These are phyloP conservation scores for Troides aeacus DNA, from an alignment of 2,888 invertebrate species.

Conservation along the genomic window DNA sequence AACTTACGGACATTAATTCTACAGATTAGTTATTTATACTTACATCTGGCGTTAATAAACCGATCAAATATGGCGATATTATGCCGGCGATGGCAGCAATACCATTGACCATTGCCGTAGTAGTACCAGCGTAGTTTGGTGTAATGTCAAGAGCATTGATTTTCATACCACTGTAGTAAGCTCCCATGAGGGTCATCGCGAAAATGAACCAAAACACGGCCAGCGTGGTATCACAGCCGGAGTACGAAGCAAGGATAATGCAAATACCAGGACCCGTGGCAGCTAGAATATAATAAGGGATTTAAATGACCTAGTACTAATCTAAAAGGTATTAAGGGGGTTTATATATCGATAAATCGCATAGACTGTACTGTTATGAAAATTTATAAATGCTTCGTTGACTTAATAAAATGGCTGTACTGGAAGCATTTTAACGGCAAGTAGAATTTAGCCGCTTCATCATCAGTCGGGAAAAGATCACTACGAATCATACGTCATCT, in stretches of 20 bases:
- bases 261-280: conserved; percentile 84
- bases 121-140: conserved; percentile 83
- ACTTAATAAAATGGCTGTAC: too few species aligned
- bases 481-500: too few species aligned
- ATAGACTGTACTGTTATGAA: too few species aligned
- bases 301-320: not conserved
- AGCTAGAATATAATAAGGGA: conserved; percentile 61
- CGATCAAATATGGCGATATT: conserved; percentile 81
- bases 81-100: conserved; percentile 83
- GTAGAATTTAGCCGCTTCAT: too few species aligned
- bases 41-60: conserved; percentile 81
- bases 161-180: conserved; percentile 85
- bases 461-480: too few species aligned
- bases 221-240: conserved; percentile 79
- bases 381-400: too few species aligned
- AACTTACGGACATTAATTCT: too few species aligned
- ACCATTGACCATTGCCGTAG: conserved; percentile 83
- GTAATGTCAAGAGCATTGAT: conserved; percentile 83
- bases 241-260: conserved; percentile 75
- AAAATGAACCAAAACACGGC: conserved; percentile 81
- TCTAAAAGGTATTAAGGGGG: too few species aligned
- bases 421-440: too few species aligned
- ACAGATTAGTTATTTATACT: conserved; percentile 42
- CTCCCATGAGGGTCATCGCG: conserved; percentile 85
- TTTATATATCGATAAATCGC: too few species aligned